Base-by-base conservation (phyloP, 2,888 invertebrate species). In the Catocala nupta region DNA sequence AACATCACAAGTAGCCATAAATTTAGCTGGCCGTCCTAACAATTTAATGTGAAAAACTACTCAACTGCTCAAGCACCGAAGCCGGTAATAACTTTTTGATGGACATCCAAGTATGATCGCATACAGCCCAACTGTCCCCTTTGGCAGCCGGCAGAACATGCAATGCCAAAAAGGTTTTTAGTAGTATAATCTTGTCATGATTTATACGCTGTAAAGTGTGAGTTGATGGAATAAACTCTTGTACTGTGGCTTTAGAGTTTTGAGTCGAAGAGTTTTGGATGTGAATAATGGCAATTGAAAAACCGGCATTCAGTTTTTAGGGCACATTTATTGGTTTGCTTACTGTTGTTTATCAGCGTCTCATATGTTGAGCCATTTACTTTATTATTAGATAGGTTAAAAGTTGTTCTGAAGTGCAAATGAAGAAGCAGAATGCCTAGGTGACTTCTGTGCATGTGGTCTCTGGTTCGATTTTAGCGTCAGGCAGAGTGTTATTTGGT, bases 101-200 rank as follows among this genome's bases (percentile, higher is more conserved):
- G 81, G 80, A 86, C 83, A 78, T 78, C 69, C 78, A 77, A 73
- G 75, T 76, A 78, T 83, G 75, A 83, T 85, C 74, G 70, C 75
- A 69, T 64, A 45, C 52, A 53, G 59, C 76, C 65, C 63, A 65
- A 75, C 75, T 75, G 79, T 74, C 71, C 80, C 65, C 75, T 68
- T 84, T 85, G 84, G 84, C 85, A 84, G 68, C 56, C 36, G 33
- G 51, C 70, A 59, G 76, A 58, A 65, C 64, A 62, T 44, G 55
- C 63, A 65, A 65, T 79, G 77, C 77, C 77, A 78, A 75, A 78
- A 75, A 75, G 69, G 78, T 69, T 79, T 79, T 73, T 73, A 70
- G 70, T 72, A 60, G 69, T 67, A 54, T 71, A 72, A 75, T 70
- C 53, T 63, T 50, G 58, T 51, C 45, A 67, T 73, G 73, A 70